Evolutionary conservation across 2,113 vertebrate genomes (phyloP), one percentile per base, ranked within the genome.

Genomic region (Mugil cephalus): DNA sequence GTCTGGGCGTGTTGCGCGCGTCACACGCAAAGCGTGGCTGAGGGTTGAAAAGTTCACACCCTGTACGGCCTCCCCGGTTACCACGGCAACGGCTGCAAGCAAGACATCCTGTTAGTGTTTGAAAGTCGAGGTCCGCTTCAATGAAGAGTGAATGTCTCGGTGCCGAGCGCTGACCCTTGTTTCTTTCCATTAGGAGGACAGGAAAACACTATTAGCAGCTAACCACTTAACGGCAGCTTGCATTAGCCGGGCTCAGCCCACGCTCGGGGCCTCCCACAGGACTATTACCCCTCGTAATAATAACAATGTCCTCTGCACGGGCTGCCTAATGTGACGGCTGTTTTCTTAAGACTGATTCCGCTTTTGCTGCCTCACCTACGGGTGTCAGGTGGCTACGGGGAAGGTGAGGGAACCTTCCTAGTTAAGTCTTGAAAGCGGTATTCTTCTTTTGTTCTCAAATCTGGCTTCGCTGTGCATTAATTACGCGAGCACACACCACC

Each of bases 241-340:
- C 89, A 92, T 94, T 92, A 90, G 88, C 24, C 34, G 39, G 65
- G 54, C 85, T 66, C 58, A 24, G 58, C 80, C 72, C 60, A 12
- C 4, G 63, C 82, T 79, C 79, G 13, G 79, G 5, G 76, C 74
- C 79, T 91, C 91, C 88, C 87, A 51, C 70, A 87, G 90, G 89
- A 93, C 93, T 89, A 92, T 93, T 92, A 93, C 74, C 78, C 24
- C 79, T 51, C 66, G 82, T 80, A 91, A 91, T 87, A 86, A 93
- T 89, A 93, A 94, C 91, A 94, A 77, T 84, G 91, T 82, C 90
- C 84, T 81, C 85, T 77, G 84, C 86, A 74, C 18, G 24, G 39
- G 50, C 77, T 19, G 88, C 74, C 87, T 92, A 89, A 93, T 90
- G 90, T 85, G 85, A 83, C 80, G 52, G 76, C 69, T 91, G 84